These are phyloP conservation scores for Coracias cyanogaster DNA, from an alignment of 2,797 vertebrate species.

Conservation along the genomic window DNA sequence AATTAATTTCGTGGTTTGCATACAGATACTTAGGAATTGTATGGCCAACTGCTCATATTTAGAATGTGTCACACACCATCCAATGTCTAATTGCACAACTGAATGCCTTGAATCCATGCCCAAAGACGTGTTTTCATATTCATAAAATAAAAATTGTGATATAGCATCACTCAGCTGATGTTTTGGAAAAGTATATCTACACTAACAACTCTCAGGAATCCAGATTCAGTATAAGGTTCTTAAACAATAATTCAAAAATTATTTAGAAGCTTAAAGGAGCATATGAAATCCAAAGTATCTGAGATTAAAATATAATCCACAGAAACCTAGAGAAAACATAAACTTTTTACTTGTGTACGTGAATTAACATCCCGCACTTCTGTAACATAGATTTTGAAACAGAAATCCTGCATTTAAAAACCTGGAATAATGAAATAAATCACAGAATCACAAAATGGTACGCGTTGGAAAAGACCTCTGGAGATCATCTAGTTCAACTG, in stretches of 20 bases:
- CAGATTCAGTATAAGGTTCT: not conserved
- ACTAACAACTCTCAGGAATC: not conserved
- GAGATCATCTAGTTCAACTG: too few species aligned
- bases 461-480: too few species aligned
- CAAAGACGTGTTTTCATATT: not conserved
- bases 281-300: not conserved
- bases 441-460: too few species aligned
- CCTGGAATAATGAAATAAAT: not conserved
- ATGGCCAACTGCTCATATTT: not conserved
- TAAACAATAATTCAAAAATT: not conserved
- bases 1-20: not conserved
- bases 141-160: not conserved
- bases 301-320: not conserved
- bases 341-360: not conserved
- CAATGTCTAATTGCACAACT: not conserved
- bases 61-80: not conserved
- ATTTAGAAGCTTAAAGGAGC: not conserved
- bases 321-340: not conserved
- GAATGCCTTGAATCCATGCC: not conserved
- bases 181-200: not conserved
- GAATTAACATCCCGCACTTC: not conserved
- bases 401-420: not conserved
- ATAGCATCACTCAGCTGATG: not conserved
- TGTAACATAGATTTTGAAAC: not conserved
- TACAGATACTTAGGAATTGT: not conserved